A percentile compares a stretch with the other conserved stretches of the same genome.
Evolutionary conservation across 2,113 vertebrate species (phyloP).

Genomic region (Leucoraja erinaceus): DNA sequence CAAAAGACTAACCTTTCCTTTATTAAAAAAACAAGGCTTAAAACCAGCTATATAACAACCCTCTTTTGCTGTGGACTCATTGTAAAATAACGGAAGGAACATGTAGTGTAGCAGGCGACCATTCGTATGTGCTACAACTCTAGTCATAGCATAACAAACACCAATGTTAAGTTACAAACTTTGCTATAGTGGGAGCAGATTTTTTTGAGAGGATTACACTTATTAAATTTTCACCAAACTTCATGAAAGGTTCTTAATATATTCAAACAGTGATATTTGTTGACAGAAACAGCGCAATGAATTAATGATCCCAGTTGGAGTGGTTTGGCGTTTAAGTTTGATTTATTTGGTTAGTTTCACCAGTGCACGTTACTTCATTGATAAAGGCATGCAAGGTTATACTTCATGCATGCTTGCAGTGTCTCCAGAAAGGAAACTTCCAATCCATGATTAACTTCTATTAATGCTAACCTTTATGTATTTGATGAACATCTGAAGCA

Average conservation of each 20-base stretch:
- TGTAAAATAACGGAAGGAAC: neutral
- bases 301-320: neutral
- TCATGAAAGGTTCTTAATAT: neutral
- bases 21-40: neutral
- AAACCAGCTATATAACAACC: neutral
- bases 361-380: neutral
- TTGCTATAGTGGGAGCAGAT: neutral
- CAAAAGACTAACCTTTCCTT: neutral
- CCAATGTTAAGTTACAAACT: neutral
- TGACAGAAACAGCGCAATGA: neutral
- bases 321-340: neutral
- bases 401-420: constrained; percentile 27
- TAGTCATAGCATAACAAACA: neutral
- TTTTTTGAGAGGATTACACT: neutral
- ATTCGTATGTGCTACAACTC: neutral
- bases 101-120: neutral
- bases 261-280: neutral
- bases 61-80: neutral
- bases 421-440: neutral
- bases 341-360: neutral
- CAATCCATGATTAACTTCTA: constrained; percentile 31
- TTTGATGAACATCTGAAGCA: constrained; percentile 99
- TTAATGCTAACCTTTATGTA: constrained; percentile 98
- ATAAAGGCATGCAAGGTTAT: constrained; percentile 14
- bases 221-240: constrained; percentile 33